These are phyloP conservation scores for Microtus richardsoni DNA, from an alignment of 2,113 vertebrate genomes.

Conservation along the genomic window DNA sequence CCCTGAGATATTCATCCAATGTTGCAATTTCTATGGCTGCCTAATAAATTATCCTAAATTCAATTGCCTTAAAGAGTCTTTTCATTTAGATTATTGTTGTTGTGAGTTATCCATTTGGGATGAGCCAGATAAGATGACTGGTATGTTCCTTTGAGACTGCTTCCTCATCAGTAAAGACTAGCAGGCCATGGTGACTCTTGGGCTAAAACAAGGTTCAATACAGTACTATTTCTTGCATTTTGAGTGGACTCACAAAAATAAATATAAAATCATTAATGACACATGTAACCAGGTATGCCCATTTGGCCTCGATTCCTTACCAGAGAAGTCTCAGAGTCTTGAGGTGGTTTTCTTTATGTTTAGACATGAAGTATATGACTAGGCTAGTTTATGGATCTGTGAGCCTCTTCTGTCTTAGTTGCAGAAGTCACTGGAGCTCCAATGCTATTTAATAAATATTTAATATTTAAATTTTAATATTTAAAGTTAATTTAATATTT, in stretches of 20 bases:
- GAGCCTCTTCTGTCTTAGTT: neutral
- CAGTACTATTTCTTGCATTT: neutral
- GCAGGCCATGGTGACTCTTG: neutral
- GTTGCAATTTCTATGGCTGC: neutral
- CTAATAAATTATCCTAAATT: conserved; percentile 3
- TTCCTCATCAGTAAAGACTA: neutral
- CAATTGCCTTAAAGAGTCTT: neutral
- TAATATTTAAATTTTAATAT: neutral
- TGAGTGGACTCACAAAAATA: neutral
- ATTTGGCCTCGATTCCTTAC: neutral
- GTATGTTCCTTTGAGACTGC: neutral
- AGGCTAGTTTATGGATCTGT: neutral
- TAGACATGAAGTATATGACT: neutral
- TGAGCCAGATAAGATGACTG: neutral
- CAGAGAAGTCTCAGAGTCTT: neutral
- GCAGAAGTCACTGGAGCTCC: neutral
- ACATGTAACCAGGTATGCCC: neutral
- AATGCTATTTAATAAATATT: neutral
- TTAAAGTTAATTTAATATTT: neutral
- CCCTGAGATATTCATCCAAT: neutral
- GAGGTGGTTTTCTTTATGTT: neutral
- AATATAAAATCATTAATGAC: neutral
- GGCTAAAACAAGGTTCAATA: neutral
- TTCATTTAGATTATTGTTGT: neutral
- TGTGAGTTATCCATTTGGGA: neutral